Percentiles rank a stretch among this genome's conserved stretches.
Conservation (phyloP, 2,888 invertebrate species). For the Nomada ruficornis region DNA sequence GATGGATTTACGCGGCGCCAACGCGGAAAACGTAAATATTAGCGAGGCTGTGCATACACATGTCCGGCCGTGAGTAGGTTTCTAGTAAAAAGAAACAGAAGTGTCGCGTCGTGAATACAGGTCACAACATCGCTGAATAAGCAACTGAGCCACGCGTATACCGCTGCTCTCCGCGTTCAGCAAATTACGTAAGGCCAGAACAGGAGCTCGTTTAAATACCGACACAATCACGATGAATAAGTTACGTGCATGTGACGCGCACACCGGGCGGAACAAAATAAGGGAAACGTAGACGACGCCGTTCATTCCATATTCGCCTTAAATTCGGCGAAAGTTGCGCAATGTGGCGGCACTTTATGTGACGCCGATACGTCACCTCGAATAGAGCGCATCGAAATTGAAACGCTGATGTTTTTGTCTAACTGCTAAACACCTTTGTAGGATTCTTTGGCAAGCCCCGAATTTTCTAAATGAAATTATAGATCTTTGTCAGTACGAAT, state of each 20-base stretch:
- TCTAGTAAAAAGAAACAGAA: conserved; percentile 72
- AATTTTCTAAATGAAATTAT: too few relatives aligned
- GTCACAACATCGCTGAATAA: conserved; percentile 82
- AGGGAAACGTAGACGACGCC: conserved; percentile 47
- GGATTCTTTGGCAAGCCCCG: too few relatives aligned
- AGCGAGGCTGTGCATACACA: conserved; percentile 15
- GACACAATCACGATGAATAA: conserved; percentile 64
- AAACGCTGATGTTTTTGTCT: too few relatives aligned
- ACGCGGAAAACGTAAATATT: conserved; percentile 56
- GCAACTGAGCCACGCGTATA: conserved; percentile 68
- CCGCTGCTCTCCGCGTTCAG: conserved; percentile 73
- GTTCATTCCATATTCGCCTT: conserved; percentile 72
- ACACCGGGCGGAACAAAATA: conserved; percentile 34
- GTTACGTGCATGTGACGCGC: conserved; percentile 39
- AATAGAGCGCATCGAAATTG: too few relatives aligned
- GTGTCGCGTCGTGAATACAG: conserved; percentile 78
- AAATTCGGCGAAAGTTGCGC: conserved; percentile 78
- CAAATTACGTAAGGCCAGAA: conserved; percentile 81
- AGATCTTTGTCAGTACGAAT: neutral
- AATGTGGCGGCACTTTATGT: conserved; percentile 36
- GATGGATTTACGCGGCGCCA: conserved; percentile 60
- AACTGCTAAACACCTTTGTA: neutral
- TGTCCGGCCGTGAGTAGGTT: conserved; percentile 60
- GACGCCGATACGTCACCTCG: conserved; percentile 10
- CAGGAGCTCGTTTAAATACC: conserved; percentile 81